phyloP scores from a whole-genome alignment of 2,113 vertebrate species.

The Hiodon alosoides region DNA sequence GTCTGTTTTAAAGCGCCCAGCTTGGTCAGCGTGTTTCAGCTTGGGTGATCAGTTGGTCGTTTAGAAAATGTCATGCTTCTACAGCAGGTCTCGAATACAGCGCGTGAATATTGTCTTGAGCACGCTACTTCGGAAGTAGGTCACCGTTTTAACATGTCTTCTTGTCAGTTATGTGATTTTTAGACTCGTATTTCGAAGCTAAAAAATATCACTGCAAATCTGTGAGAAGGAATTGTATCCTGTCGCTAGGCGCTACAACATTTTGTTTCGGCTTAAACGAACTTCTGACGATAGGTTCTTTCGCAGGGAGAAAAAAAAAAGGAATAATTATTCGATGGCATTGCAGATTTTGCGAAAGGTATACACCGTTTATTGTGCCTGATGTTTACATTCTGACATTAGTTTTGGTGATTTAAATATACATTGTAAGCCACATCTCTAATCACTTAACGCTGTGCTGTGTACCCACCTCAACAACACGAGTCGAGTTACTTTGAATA shows the following conservation, averaged over 20 bases:
- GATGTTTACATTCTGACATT: no score
- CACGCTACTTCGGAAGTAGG: slow-evolving; percentile 50
- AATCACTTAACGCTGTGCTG: background rate
- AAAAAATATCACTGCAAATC: slow-evolving; percentile 24
- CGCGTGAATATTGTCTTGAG: slow-evolving; percentile 43
- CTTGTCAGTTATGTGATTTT: slow-evolving; percentile 39
- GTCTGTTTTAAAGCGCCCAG: background rate
- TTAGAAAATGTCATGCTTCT: slow-evolving; percentile 34
- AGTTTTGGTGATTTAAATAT: no score
- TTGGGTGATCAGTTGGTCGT: background rate
- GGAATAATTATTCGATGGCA: no score
- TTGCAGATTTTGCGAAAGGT: no score
- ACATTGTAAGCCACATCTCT: no score
- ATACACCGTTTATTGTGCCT: no score
- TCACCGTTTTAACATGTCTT: slow-evolving; percentile 42
- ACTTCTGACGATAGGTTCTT: background rate
- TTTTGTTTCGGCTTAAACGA: background rate
- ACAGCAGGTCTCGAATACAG: slow-evolving; percentile 35
- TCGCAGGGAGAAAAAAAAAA: background rate
- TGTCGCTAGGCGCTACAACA: background rate
- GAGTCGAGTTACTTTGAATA: slow-evolving; percentile 27
- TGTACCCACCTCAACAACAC: background rate
- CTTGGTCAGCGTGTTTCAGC: slow-evolving; percentile 1
- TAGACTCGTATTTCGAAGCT: slow-evolving; percentile 32
- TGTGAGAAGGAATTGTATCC: slow-evolving; percentile 16